A percentile compares a stretch with the other conserved stretches of the same genome.
phyloP scores from a whole-genome alignment of 2,888 invertebrate species.

The Lasioglossum morio region DNA sequence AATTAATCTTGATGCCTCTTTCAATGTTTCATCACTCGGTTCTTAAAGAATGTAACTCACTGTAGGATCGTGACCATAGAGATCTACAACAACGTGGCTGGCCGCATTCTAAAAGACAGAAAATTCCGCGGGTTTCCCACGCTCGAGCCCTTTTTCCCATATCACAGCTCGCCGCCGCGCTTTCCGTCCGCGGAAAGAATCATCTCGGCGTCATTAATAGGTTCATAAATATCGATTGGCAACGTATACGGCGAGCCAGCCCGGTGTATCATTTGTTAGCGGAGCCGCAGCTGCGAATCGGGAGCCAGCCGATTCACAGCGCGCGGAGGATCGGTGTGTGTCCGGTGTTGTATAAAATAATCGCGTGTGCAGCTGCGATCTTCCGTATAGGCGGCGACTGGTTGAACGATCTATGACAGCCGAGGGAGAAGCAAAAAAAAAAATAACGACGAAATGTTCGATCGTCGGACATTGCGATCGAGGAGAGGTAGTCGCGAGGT shows the following conservation, averaged over 20 bases:
- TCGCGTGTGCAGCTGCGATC: slow-evolving; percentile 12
- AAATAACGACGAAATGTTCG: neutral
- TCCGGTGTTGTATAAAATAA: slow-evolving; percentile 3
- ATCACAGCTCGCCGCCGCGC: slow-evolving; percentile 29
- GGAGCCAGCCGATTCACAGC: neutral
- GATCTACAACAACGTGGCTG: neutral
- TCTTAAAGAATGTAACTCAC: neutral
- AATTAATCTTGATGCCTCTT: neutral
- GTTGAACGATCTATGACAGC: slow-evolving; percentile 5
- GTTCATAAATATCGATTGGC: neutral
- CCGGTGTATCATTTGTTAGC: neutral
- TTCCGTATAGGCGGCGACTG: neutral
- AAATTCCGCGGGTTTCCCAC: slow-evolving; percentile 2
- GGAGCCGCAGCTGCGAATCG: neutral
- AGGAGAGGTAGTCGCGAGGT: neutral
- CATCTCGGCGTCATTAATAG: slow-evolving; percentile 9
- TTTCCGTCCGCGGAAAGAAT: neutral
- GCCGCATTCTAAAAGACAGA: neutral
- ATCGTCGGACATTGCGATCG: neutral
- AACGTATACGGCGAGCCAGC: neutral
- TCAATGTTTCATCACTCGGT: neutral
- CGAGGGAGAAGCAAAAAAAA: neutral
- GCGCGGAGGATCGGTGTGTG: neutral
- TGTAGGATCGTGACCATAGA: neutral
- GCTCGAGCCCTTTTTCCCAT: slow-evolving; percentile 1